Conservation (phyloP, 2,888 invertebrate species). For the Drosophila borealis region DNA sequence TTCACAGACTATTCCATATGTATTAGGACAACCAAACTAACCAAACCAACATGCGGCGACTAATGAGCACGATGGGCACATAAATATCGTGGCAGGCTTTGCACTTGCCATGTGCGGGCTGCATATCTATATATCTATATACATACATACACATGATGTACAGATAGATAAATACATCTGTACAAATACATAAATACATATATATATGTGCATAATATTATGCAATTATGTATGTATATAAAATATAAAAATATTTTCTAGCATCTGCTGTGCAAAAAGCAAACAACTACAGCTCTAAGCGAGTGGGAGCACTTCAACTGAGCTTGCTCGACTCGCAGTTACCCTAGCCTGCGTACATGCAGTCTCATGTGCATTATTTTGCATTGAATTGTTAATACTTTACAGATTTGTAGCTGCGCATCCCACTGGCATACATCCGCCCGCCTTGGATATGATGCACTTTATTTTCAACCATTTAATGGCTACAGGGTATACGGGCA, state of each 20-base stretch:
- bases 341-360: not conserved
- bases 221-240: constrained; percentile 28
- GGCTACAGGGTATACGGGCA: not conserved
- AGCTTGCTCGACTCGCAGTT: not conserved
- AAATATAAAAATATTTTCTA: constrained; percentile 24
- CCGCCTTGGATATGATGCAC: not conserved
- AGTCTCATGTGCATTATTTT: too few species aligned
- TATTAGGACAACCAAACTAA: constrained; percentile 10
- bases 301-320: not conserved
- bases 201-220: constrained; percentile 5
- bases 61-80: constrained; percentile 40
- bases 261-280: constrained; percentile 12
- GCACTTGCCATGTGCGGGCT: constrained; percentile 10
- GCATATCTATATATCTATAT: not conserved
- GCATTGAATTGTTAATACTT: too few species aligned
- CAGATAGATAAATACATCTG: not conserved
- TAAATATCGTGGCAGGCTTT: constrained; percentile 23
- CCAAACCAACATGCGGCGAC: constrained; percentile 12
- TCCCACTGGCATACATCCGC: not conserved
- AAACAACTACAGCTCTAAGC: constrained; percentile 12
- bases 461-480: not conserved
- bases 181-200: not conserved
- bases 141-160: not conserved
- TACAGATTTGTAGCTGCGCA: not conserved
- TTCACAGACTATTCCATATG: constrained; percentile 22